Base-by-base conservation (phyloP, 2,888 invertebrate genomes). In the Odontomyia ornata region DNA sequence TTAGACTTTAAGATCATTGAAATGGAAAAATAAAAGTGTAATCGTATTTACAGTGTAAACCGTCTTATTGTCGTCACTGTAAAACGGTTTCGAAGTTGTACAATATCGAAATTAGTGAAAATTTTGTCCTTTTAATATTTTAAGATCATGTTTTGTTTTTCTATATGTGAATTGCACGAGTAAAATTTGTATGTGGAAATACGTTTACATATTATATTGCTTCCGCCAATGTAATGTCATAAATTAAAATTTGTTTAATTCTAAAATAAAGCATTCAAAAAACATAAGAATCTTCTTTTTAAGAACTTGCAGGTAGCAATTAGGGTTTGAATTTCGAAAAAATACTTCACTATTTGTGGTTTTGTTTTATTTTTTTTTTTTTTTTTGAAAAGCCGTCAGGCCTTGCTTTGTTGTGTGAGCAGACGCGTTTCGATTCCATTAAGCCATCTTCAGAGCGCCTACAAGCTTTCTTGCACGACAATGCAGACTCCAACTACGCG, bases 181-280 rank as follows among this genome's bases (percentile, higher is more conserved):
- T 52, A 52, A 52, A 52, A 52, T n/a, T 36, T 52, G 13, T 52
- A 15, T 52, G 52, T 52, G 52, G 5, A 2, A 52, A n/a, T 4
- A 52, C 13, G 4, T 13, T 52, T n/a, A 18, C 52, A 52, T 52
- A 52, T 52, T 52, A 52, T 60, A 60, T 60, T 60, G 57, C 25
- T 23, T 60, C 4, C 1, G 57, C 25, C 57, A 60, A 60, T 60
- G 57, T 60, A 60, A 60, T 60, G 25, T 21, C 21, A 60, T 60
- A 9, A 21, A 25, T 3, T 60, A 21, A 60, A 52, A 52, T 18
- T n/a, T 13, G 4, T 7, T 18, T 5, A 60, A 60, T 3, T 60
- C 4, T 21, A 60, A 60, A 60, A 60, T 60, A 60, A 60, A 60
- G 57, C 57, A 60, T 52, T 36, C 2, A 15, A 52, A 13, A 52